Evolutionary conservation across 1,140 invertebrate species (phyloP), one percentile per base, ranked within the genome.

Genomic region (Drosophila funebris): DNA sequence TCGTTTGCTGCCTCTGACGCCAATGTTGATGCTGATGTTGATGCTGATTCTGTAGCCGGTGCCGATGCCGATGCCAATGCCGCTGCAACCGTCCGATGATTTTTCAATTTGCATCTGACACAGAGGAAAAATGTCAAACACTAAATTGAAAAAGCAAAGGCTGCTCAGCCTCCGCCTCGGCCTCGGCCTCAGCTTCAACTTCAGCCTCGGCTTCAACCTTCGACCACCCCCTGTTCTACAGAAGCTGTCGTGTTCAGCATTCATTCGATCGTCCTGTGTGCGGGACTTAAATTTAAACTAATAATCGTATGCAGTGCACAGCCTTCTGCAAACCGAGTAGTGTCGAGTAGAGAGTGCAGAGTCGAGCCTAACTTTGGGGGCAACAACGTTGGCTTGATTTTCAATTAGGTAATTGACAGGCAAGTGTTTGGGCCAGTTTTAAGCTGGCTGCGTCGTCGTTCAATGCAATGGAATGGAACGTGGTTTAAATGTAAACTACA

Each of bases 41-140:
- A 36, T 14, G 46, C 24, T 31, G 41, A 18, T 29, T n/a, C 8
- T 8, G 24, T 11, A 29, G 37, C 6, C 16, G 39, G 14, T 39
- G 20, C 5, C 8, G 56, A 29, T n/a, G 37, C 50, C 8, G 3
- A 46, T 16, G 46, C 14, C 14, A 31, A 31, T 48, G 22, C 24
- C 4, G 14, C 9, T 43, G 39, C 64, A 50, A 58, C 63, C 44
- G 72, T 75, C 63, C 82, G 74, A 87, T 82, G 82, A 87, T 87
- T 87, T 87, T 87, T 87, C 82, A 87, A 87, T 87, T 87, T 87
- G 82, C 82, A 87, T 87, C 77, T 72, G 82, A 87, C 82, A 87
- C 66, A 87, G 70, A 72, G 78, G 58, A 60, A 61, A 60, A 67
- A 87, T 87, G 82, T 87, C 82, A 87, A 87, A 87, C 77, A 82